Evolutionary conservation across 1,140 invertebrate species (phyloP), one percentile per base, ranked within the genome.

Genomic region (Lepidurus couesii): DNA sequence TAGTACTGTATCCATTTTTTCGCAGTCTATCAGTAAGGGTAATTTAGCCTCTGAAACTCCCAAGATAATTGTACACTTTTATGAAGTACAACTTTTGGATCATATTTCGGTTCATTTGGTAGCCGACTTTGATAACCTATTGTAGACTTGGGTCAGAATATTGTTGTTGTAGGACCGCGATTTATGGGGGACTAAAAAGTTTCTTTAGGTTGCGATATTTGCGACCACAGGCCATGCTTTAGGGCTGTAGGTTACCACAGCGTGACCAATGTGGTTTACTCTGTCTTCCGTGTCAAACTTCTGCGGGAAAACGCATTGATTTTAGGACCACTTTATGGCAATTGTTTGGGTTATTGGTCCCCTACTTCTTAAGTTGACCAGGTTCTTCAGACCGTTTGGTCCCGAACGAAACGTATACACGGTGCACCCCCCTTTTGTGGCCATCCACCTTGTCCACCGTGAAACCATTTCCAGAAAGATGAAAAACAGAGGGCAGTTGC

Each of bases 221-320:
- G 16, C 53, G 21, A 65, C 53, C 53, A 65, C 53, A 65, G 53
- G 13, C 53, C 53, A 65, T 7, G 53, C 21, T 65, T 65, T 65
- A 65, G 53, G 16, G 53, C 53, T 9, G 16, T 3, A 16, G 21
- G 53, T 65, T 65, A 65, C 53, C 53, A 65, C 53, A 65, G 53
- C 53, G 53, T 65, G 21, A 65, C 53, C 53, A 65, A 65, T 65
- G 53, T 65, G n/a, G 53, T 13, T 65, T 65, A 65, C 21, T 65
- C 53, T 65, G 16, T 65, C 53, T 65, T 65, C 53, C 53, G 53
- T 65, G 53, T 65, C 53, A 9, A 65, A 65, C 16, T 65, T 65
- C 1, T 65, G 53, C 53, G 53, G 53, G 53, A 65, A 65, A 65
- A 65, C 53, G 21, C 53, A 21, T 65, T 65, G 53, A 65, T 21